Evolutionary conservation across 1,140 invertebrate species (phyloP).

Genomic region (Elysia chlorotica): DNA sequence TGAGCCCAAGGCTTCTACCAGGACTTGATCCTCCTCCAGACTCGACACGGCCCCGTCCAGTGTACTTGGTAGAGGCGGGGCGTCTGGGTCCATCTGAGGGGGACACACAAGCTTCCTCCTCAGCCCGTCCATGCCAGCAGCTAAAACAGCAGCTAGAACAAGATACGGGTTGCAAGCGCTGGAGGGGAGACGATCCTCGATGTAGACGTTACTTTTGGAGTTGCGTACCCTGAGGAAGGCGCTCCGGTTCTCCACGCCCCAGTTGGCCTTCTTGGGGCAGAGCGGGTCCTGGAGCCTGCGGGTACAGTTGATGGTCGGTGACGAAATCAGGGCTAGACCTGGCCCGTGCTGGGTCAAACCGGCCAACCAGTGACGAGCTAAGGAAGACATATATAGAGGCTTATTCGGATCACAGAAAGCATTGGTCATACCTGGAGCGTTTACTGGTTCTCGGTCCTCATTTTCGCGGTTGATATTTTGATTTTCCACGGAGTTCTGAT

Average conservation of each 20-base stretch:
- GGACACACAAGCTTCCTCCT: slow-evolving; percentile 25
- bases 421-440: slow-evolving; percentile 18
- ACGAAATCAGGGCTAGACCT: slow-evolving; percentile 30
- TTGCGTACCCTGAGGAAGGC: slow-evolving; percentile 16
- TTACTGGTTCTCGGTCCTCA: too few relatives aligned
- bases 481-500: too few relatives aligned
- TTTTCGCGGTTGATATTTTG: too few relatives aligned
- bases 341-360: slow-evolving; percentile 31
- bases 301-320: slow-evolving; percentile 39
- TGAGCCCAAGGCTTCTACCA: slow-evolving; percentile 1
- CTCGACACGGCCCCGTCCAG: background rate
- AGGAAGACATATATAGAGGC: slow-evolving; percentile 17
- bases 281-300: slow-evolving; percentile 19
- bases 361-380: slow-evolving; percentile 33
- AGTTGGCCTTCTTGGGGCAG: slow-evolving; percentile 27
- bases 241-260: slow-evolving; percentile 27
- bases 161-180: slow-evolving; percentile 39
- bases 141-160: slow-evolving; percentile 31
- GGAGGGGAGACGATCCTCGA: slow-evolving; percentile 33
- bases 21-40: slow-evolving; percentile 1
- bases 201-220: slow-evolving; percentile 20
- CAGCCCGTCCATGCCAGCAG: slow-evolving; percentile 38
- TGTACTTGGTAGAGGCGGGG: background rate
- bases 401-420: slow-evolving; percentile 25
- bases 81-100: background rate